Conservation (phyloP, 2,888 invertebrate genomes). For the Anagyrus pseudococci region DNA sequence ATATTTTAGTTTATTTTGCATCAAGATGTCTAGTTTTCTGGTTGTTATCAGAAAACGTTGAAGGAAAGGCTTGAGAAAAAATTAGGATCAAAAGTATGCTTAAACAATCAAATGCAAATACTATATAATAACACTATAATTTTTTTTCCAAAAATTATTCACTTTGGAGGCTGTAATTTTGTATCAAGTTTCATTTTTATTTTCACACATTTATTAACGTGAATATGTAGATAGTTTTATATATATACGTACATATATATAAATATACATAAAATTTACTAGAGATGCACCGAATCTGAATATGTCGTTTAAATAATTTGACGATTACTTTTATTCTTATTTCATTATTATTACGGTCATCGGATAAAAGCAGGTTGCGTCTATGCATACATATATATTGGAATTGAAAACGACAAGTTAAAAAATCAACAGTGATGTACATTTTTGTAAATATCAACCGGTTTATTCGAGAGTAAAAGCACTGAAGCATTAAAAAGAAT, state of each 20-base stretch:
- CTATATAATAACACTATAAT: too few species aligned
- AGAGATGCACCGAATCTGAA: slow-evolving; percentile 31
- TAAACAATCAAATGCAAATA: too few species aligned
- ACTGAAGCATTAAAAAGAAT: slow-evolving; percentile 33
- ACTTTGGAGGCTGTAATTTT: slow-evolving; percentile 11
- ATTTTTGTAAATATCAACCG: slow-evolving; percentile 40
- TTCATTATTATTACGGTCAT: slow-evolving; percentile 20
- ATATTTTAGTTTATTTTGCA: slow-evolving; percentile 21
- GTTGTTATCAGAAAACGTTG: too few species aligned
- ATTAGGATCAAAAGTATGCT: too few species aligned
- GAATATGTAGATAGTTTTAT: slow-evolving; percentile 40
- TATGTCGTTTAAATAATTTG: slow-evolving; percentile 13
- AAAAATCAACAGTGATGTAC: slow-evolving; percentile 34
- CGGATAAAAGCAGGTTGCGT: slow-evolving; percentile 18
- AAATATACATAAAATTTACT: too few species aligned
- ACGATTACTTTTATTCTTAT: slow-evolving; percentile 16
- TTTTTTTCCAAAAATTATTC: too few species aligned
- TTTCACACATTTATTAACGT: slow-evolving; percentile 19
- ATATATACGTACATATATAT: too few species aligned
- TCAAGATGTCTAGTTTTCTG: slow-evolving; percentile 6
- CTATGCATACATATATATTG: slow-evolving; percentile 19
- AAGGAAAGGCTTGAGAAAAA: too few species aligned
- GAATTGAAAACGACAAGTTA: slow-evolving; percentile 32
- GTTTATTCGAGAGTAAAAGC: slow-evolving; percentile 37
- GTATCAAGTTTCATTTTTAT: slow-evolving; percentile 16